phyloP scores from a whole-genome alignment of 2,113 vertebrate species.

The Nasalis larvatus region DNA sequence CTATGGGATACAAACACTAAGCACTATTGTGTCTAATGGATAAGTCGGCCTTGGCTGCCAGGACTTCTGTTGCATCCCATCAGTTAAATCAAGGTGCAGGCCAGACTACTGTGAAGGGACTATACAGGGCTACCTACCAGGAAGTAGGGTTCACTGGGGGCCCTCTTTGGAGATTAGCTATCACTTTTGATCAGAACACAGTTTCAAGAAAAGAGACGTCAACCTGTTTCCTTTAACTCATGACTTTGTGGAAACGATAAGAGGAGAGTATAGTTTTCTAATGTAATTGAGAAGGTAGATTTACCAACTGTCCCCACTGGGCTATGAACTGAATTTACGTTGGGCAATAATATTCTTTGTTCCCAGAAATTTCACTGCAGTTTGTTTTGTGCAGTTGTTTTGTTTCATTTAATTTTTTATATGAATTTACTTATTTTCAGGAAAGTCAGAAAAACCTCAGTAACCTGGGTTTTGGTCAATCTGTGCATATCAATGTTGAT shows the following conservation, averaged over 20 bases:
- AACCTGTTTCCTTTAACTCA: background rate
- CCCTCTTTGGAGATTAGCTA: background rate
- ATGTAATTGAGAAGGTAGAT: background rate
- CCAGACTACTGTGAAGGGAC: background rate
- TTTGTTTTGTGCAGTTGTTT: background rate
- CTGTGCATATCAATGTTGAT: constrained; percentile 83
- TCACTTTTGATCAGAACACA: background rate
- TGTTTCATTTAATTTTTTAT: background rate
- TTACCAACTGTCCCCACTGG: background rate
- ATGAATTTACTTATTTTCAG: constrained; percentile 59
- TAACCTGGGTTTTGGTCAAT: constrained; percentile 80
- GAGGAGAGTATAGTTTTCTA: background rate
- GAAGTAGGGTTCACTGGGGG: background rate
- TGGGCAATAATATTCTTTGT: background rate
- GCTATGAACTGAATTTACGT: background rate
- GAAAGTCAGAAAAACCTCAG: constrained; percentile 70
- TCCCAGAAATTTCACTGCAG: background rate
- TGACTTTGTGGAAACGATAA: background rate
- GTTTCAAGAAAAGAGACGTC: background rate
- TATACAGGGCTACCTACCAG: background rate
- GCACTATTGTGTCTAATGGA: background rate
- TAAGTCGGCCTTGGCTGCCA: background rate
- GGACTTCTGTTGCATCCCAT: background rate
- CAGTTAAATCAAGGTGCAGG: background rate
- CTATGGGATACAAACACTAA: background rate